phyloP scores from a whole-genome alignment of 2,888 invertebrate genomes.

The Troides helena region DNA sequence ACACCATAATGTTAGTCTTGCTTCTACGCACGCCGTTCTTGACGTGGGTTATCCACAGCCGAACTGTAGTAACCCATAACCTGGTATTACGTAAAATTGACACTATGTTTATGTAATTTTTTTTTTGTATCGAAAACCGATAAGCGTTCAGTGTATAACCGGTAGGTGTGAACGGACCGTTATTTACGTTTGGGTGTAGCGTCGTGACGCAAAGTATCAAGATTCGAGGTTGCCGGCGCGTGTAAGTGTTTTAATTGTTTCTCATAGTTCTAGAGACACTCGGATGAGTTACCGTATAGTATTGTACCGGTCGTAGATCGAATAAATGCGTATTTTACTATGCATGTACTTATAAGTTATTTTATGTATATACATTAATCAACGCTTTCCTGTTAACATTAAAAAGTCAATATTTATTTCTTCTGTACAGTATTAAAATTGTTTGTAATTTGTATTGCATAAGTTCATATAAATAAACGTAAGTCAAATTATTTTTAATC shows the following conservation, averaged over 20 bases:
- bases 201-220: conserved; percentile 26
- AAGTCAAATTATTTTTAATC: too few species aligned
- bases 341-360: background rate
- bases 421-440: too few species aligned
- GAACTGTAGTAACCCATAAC: conserved; percentile 10
- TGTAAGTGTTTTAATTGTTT: conserved; percentile 37
- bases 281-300: conserved; percentile 4
- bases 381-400: too few species aligned
- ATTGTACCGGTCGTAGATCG: conserved; percentile 6
- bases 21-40: conserved; percentile 29
- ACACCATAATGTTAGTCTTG: conserved; percentile 34
- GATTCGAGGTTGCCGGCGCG: conserved; percentile 32
- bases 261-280: conserved; percentile 28
- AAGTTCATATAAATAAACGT: too few species aligned
- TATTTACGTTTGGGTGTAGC: conserved; percentile 31
- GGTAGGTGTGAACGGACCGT: conserved; percentile 30
- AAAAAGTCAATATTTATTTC: too few species aligned
- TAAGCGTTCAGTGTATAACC: conserved; percentile 34
- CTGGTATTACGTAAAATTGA: conserved; percentile 30
- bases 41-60: conserved; percentile 10
- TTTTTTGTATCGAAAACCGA: conserved; percentile 28
- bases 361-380: background rate
- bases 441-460: too few species aligned
- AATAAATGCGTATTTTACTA: conserved; percentile 2
- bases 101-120: conserved; percentile 35